Percentiles rank a stretch among this genome's conserved stretches.
Conservation (phyloP, 2,888 invertebrate genomes). For the Tinea semifulvella region DNA sequence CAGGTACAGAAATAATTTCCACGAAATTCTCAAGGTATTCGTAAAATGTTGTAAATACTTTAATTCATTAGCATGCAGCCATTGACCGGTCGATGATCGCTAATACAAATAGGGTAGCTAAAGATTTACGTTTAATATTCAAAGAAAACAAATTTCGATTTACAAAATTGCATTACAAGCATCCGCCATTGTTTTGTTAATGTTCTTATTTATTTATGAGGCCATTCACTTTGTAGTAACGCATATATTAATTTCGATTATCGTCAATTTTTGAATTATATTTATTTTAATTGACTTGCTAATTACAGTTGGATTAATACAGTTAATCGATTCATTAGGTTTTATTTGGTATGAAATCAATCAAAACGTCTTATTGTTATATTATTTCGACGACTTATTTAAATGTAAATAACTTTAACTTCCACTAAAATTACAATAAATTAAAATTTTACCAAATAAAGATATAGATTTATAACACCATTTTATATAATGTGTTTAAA, state of each 20-base stretch:
- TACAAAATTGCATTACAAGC: slow-evolving; percentile 11
- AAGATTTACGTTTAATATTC: slow-evolving; percentile 26
- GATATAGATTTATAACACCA: no score
- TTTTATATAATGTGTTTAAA: no score
- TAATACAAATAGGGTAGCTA: slow-evolving; percentile 31
- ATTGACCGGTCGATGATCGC: slow-evolving; percentile 24
- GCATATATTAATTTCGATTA: background rate
- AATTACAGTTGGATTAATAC: background rate
- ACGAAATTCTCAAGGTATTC: no score
- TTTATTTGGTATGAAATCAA: no score
- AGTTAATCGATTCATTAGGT: background rate
- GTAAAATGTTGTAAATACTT: slow-evolving; percentile 26
- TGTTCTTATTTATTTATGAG: slow-evolving; percentile 11
- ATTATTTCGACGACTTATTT: no score
- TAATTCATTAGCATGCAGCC: slow-evolving; percentile 33
- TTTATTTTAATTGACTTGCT: background rate
- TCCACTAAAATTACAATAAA: no score
- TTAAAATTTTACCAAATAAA: no score
- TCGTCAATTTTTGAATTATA: background rate
- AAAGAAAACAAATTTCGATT: slow-evolving; percentile 27
- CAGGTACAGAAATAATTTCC: no score
- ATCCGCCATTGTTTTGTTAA: background rate
- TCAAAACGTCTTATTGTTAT: no score
- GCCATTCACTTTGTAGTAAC: slow-evolving; percentile 4
- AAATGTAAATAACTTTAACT: no score